Percentiles rank a stretch among this genome's conserved stretches.
These are phyloP conservation scores for Cacoxenus indagator DNA, from an alignment of 2,888 invertebrate species.

Conservation along the genomic window DNA sequence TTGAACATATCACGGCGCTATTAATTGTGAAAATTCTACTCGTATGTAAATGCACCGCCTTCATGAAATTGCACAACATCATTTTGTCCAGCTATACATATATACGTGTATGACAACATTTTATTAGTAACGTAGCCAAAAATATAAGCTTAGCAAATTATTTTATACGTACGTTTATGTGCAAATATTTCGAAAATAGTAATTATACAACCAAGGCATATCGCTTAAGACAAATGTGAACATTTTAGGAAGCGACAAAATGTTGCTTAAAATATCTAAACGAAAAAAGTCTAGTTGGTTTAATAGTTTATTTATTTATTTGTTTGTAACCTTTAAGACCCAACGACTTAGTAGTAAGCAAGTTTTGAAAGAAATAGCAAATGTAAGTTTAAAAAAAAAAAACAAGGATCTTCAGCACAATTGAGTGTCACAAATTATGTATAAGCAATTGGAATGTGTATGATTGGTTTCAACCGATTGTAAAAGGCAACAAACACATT, in stretches of 20 bases:
- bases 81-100: background rate
- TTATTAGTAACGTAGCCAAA: too few relatives aligned
- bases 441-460: background rate
- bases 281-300: background rate
- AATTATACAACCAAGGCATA: conserved; percentile 24
- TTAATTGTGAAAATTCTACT: background rate
- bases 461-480: conserved; percentile 12
- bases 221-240: background rate
- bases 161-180: background rate
- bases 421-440: background rate
- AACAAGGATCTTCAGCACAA: conserved; percentile 20
- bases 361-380: background rate
- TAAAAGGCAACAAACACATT: too few relatives aligned
- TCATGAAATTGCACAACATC: background rate
- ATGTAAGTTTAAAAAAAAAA: conserved; percentile 1
- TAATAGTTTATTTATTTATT: background rate
- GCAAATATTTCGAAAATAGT: background rate
- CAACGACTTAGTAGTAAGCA: background rate
- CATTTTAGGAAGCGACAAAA: background rate
- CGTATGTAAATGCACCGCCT: background rate
- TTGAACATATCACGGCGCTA: background rate
- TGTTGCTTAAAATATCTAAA: background rate
- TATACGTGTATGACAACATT: background rate
- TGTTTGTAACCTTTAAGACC: too few relatives aligned
- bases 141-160: background rate